Evolutionary conservation across 2,888 invertebrate genomes (phyloP).

Genomic region (Lamellibrachia satsuma): DNA sequence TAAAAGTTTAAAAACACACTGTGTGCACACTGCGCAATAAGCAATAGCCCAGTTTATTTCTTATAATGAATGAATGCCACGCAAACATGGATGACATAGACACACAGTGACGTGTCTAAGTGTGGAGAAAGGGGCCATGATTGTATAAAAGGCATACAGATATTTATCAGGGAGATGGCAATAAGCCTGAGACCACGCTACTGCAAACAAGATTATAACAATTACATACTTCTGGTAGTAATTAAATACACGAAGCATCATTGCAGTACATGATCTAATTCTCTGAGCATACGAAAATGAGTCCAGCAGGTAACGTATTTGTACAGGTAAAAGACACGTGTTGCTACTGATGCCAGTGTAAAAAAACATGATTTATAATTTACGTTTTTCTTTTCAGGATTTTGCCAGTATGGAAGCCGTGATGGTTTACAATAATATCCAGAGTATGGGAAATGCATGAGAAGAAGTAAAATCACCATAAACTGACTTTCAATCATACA

Average conservation of each 20-base stretch:
- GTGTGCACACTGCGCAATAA: not conserved
- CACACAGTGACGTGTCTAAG: not conserved
- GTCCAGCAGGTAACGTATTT: too few species aligned
- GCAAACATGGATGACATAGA: too few species aligned
- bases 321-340: not conserved
- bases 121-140: not conserved
- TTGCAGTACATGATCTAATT: too few species aligned
- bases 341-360: not conserved
- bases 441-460: not conserved
- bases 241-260: not conserved
- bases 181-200: not conserved
- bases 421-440: not conserved
- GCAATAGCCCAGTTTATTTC: not conserved
- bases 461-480: not conserved
- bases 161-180: not conserved
- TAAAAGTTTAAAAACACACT: too few species aligned
- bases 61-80: not conserved
- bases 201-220: not conserved
- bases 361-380: not conserved
- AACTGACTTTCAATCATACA: not conserved
- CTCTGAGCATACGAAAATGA: not conserved
- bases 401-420: not conserved
- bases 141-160: not conserved
- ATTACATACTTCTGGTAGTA: not conserved
- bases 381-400: not conserved